These are phyloP conservation scores for Xanthia togata DNA, from an alignment of 2,888 invertebrate genomes.

Conservation along the genomic window DNA sequence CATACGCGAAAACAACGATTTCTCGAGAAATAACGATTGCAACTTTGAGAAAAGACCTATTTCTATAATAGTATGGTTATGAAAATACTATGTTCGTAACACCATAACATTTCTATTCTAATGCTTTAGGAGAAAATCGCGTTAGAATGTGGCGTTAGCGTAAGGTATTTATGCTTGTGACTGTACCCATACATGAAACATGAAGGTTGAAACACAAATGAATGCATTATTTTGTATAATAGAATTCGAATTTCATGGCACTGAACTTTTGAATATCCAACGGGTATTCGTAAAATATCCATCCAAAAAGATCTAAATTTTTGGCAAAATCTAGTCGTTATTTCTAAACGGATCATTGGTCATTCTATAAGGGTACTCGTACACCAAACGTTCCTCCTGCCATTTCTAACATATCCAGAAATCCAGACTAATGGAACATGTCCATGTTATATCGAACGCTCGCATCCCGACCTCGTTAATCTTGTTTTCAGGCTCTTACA, in stretches of 20 bases:
- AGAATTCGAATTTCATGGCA: neutral
- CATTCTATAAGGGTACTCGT: slow-evolving; percentile 38
- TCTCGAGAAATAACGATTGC: too few relatives aligned
- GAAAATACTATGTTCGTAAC: too few relatives aligned
- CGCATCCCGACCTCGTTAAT: slow-evolving; percentile 59
- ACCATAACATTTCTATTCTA: too few relatives aligned
- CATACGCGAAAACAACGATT: too few relatives aligned
- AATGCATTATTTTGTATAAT: neutral
- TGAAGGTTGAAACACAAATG: neutral
- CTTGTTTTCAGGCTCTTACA: slow-evolving; percentile 64
- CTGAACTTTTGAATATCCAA: neutral
- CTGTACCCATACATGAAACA: neutral
- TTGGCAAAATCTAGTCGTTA: neutral
- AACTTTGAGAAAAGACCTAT: too few relatives aligned
- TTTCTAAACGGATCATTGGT: slow-evolving; percentile 47
- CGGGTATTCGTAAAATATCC: neutral
- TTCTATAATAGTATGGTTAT: too few relatives aligned
- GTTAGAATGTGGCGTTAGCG: too few relatives aligned
- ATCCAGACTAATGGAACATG: slow-evolving; percentile 60
- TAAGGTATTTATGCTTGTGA: too few relatives aligned
- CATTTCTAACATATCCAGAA: slow-evolving; percentile 58
- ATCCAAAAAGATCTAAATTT: neutral
- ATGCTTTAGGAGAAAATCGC: too few relatives aligned
- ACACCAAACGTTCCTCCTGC: slow-evolving; percentile 31
- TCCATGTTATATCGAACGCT: slow-evolving; percentile 53